Percentiles rank a stretch among this genome's conserved stretches.
These are phyloP conservation scores for Penaeus indicus DNA, from an alignment of 1,140 invertebrate genomes.

Conservation along the genomic window DNA sequence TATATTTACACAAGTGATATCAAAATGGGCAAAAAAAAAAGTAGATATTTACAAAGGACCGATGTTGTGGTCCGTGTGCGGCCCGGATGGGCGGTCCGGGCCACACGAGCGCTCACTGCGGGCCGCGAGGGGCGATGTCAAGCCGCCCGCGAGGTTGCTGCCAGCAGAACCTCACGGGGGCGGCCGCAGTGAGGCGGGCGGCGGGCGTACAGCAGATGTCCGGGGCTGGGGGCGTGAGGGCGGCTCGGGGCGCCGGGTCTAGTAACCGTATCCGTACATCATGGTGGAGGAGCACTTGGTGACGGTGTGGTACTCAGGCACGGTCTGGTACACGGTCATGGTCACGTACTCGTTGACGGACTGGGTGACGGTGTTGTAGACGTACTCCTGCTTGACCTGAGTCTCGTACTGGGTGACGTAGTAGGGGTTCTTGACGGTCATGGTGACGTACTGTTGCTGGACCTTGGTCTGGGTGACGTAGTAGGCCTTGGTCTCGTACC, in stretches of 20 bases:
- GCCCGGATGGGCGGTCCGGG: constrained; percentile 47
- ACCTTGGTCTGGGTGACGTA: constrained; percentile 66
- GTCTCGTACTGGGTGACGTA: constrained; percentile 65
- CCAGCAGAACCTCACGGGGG: constrained; percentile 16
- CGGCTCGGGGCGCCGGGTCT: constrained; percentile 1
- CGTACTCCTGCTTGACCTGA: constrained; percentile 61
- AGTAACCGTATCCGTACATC: constrained; percentile 64
- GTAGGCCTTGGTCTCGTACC: constrained; percentile 65
- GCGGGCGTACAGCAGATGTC: constrained; percentile 60
- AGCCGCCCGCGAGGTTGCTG: constrained; percentile 7
- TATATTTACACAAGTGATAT: constrained; percentile 62
- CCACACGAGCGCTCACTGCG: constrained; percentile 8
- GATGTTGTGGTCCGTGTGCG: constrained; percentile 42
- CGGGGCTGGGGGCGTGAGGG: constrained; percentile 52
- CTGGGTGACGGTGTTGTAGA: constrained; percentile 64
- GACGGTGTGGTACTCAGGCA: constrained; percentile 66
- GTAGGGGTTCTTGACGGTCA: constrained; percentile 65
- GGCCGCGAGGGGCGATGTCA: not conserved
- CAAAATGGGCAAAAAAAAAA: constrained; percentile 46
- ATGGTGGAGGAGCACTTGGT: constrained; percentile 61
- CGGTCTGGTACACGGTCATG: constrained; percentile 63
- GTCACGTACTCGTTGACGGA: constrained; percentile 59
- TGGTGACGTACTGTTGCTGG: constrained; percentile 64
- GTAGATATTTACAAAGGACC: constrained; percentile 43
- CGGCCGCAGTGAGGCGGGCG: constrained; percentile 41